Conservation (phyloP, 2,113 vertebrate genomes). For the Trichechus manatus region DNA sequence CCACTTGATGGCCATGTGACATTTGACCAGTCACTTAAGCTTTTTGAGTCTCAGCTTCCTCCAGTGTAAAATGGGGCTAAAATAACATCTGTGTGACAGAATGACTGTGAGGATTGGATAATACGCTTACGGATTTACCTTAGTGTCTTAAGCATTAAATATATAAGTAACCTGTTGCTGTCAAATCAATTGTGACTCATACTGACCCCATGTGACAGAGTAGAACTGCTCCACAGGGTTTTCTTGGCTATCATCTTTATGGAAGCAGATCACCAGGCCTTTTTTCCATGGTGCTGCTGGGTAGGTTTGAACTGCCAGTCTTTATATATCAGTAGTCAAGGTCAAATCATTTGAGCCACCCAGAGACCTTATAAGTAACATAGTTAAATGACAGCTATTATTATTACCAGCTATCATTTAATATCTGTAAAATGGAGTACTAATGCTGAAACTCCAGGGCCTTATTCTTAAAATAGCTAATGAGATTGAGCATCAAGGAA, state of each 20-base stretch:
- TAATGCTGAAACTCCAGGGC: not conserved
- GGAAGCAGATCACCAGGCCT: not conserved
- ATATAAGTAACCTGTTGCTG: not conserved
- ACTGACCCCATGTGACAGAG: not conserved
- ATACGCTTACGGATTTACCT: not conserved
- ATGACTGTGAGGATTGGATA: not conserved
- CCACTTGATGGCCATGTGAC: not conserved
- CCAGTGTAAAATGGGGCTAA: not conserved
- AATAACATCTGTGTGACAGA: not conserved
- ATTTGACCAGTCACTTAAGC: not conserved
- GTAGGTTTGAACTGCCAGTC: not conserved
- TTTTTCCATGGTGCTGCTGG: not conserved
- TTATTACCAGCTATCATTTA: not conserved
- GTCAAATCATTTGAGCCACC: not conserved
- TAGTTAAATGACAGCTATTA: not conserved
- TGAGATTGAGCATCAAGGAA: not conserved
- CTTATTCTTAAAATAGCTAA: conserved; percentile 24
- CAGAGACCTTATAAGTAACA: not conserved
- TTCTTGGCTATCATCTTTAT: not conserved
- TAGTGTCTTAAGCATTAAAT: not conserved
- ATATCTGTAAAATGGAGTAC: not conserved
- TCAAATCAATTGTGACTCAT: not conserved
- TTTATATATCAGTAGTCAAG: not conserved
- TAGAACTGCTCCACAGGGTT: not conserved
- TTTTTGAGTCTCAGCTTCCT: not conserved